phyloP scores from a whole-genome alignment of 2,888 invertebrate genomes.

The Ophonus ardosiacus region DNA sequence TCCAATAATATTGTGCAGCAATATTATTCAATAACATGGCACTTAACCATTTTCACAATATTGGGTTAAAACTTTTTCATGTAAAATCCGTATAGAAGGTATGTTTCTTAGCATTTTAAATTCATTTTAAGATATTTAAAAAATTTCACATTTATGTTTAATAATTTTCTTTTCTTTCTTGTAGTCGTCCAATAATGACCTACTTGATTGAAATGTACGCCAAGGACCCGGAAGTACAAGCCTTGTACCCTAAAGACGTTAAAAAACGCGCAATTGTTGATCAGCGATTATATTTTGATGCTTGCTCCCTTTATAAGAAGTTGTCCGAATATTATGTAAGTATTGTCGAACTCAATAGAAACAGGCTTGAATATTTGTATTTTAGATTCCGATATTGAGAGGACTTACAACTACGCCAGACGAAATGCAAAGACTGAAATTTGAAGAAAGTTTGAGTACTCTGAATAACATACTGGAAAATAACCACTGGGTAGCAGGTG shows the following conservation, averaged over 20 bases:
- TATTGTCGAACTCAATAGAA: constrained; percentile 65
- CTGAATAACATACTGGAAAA: constrained; percentile 80
- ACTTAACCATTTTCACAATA: too few species aligned
- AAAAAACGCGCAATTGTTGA: constrained; percentile 81
- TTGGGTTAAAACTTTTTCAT: too few species aligned
- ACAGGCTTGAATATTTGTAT: not conserved
- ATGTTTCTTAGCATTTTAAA: too few species aligned
- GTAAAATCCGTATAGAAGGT: too few species aligned
- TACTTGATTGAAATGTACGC: constrained; percentile 83
- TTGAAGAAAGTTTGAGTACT: constrained; percentile 80
- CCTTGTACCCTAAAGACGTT: constrained; percentile 82
- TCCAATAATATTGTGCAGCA: too few species aligned
- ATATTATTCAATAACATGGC: too few species aligned
- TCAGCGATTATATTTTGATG: constrained; percentile 81
- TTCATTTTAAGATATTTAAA: too few species aligned
- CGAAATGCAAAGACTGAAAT: constrained; percentile 76
- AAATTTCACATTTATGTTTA: too few species aligned
- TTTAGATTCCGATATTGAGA: constrained; percentile 50
- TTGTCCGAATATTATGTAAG: constrained; percentile 80
- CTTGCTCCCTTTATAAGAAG: constrained; percentile 78
- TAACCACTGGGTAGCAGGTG: constrained; percentile 82
- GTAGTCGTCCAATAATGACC: constrained; percentile 82
- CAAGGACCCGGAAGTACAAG: constrained; percentile 76
- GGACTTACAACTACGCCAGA: constrained; percentile 73
- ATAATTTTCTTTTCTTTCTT: constrained; percentile 64